Conservation (phyloP, 2,113 vertebrate genomes). For the Charina bottae region DNA sequence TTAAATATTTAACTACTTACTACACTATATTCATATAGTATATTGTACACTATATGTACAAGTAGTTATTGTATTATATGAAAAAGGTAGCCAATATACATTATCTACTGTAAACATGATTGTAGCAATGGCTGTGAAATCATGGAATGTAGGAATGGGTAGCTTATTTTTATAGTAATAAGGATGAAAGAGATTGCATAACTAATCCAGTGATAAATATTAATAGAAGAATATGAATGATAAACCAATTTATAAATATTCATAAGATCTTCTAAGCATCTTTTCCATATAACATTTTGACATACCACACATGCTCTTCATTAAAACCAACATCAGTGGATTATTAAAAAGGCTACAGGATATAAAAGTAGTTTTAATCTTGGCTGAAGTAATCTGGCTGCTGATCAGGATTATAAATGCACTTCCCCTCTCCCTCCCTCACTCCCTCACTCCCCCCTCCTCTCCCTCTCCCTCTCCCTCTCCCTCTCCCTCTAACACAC, state of each 20-base stretch:
- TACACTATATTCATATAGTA: too few relatives aligned
- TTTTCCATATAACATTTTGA: not conserved
- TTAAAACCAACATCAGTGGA: slow-evolving; percentile 19
- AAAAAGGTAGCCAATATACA: not conserved
- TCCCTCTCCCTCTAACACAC: not conserved
- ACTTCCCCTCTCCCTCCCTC: not conserved
- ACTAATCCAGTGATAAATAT: not conserved
- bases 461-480: too few relatives aligned
- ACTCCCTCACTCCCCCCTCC: too few relatives aligned
- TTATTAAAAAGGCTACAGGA: not conserved
- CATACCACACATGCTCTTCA: not conserved
- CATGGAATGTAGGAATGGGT: not conserved
- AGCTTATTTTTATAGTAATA: not conserved
- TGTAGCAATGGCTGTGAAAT: not conserved
- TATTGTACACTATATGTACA: too few relatives aligned
- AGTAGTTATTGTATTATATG: not conserved
- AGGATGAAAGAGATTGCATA: not conserved
- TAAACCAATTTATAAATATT: not conserved
- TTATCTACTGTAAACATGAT: not conserved
- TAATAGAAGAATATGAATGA: not conserved
- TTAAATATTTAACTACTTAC: too few relatives aligned
- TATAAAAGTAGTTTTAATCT: slow-evolving; percentile 11
- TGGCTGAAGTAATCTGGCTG: not conserved
- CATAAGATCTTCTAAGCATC: not conserved
- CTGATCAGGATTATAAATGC: not conserved